Evolutionary conservation across 2,797 vertebrate species (phyloP).

Genomic region (Chrysolophus pictus): DNA sequence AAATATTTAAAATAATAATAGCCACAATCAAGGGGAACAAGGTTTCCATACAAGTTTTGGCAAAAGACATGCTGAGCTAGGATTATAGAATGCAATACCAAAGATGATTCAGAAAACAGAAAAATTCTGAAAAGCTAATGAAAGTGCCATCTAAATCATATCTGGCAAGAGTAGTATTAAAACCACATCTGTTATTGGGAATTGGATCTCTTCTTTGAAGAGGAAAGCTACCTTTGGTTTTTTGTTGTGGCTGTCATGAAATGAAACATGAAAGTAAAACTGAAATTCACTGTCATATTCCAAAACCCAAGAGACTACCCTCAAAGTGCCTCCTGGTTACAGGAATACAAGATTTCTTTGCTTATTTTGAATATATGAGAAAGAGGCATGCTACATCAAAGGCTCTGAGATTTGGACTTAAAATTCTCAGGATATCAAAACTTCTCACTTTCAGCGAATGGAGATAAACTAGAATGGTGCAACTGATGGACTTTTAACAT

Average conservation of each 20-base stretch:
- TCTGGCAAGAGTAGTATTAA: slow-evolving; percentile 52
- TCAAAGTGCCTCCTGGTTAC: slow-evolving; percentile 4
- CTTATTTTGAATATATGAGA: neutral
- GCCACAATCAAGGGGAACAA: slow-evolving; percentile 5
- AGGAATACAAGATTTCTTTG: neutral
- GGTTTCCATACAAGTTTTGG: neutral
- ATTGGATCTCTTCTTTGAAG: slow-evolving; percentile 39
- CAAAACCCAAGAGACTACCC: neutral
- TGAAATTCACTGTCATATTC: slow-evolving; percentile 39
- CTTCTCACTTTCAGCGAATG: neutral
- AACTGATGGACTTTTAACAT: neutral
- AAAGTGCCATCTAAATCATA: slow-evolving; percentile 42
- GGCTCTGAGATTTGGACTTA: neutral
- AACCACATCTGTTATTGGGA: slow-evolving; percentile 61
- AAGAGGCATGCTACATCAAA: neutral
- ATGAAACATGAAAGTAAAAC: slow-evolving; percentile 55
- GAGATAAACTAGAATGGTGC: neutral
- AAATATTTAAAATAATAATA: slow-evolving; percentile 41
- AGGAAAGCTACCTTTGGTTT: slow-evolving; percentile 31
- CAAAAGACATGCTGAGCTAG: neutral
- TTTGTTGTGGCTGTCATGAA: slow-evolving; percentile 56
- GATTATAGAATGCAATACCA: neutral
- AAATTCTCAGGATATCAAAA: neutral
- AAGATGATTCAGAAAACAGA: neutral
- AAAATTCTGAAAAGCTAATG: slow-evolving; percentile 4